Conservation (phyloP, 2,888 invertebrate genomes). For the Frankliniella intonsa region DNA sequence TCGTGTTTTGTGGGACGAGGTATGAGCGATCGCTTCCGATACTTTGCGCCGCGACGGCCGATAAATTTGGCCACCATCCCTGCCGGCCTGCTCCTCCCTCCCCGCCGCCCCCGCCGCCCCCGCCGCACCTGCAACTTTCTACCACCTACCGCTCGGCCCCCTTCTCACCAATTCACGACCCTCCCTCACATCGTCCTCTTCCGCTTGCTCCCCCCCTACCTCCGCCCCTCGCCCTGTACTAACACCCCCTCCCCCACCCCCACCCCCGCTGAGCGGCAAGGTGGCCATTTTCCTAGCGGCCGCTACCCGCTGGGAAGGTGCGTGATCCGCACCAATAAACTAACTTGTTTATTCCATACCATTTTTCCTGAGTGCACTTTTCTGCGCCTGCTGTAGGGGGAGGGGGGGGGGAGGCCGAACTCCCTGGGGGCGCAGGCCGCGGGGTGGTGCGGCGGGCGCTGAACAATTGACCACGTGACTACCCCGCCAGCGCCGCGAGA, state of each 20-base stretch:
- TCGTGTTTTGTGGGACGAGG: background rate
- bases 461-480: too few species aligned
- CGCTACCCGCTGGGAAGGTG: background rate
- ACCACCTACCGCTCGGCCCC: too few species aligned
- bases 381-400: background rate
- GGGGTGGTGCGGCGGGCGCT: background rate
- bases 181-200: too few species aligned
- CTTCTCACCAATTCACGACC: too few species aligned
- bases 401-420: background rate
- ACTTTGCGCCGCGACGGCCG: conserved; percentile 19
- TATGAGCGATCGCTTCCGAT: conserved; percentile 18
- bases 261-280: background rate
- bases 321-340: conserved; percentile 19
- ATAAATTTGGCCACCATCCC: background rate
- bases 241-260: background rate
- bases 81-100: background rate
- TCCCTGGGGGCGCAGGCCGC: background rate
- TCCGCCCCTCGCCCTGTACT: too few species aligned
- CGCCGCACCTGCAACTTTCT: background rate
- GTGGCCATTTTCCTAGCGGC: background rate
- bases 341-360: conserved; percentile 24
- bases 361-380: conserved; percentile 24
- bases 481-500: too few species aligned
- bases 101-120: background rate
- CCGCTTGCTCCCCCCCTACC: too few species aligned